A percentile compares a stretch with the other conserved stretches of the same genome.
Evolutionary conservation across 2,888 invertebrate species (phyloP).

Genomic region (Diogma glabrata): DNA sequence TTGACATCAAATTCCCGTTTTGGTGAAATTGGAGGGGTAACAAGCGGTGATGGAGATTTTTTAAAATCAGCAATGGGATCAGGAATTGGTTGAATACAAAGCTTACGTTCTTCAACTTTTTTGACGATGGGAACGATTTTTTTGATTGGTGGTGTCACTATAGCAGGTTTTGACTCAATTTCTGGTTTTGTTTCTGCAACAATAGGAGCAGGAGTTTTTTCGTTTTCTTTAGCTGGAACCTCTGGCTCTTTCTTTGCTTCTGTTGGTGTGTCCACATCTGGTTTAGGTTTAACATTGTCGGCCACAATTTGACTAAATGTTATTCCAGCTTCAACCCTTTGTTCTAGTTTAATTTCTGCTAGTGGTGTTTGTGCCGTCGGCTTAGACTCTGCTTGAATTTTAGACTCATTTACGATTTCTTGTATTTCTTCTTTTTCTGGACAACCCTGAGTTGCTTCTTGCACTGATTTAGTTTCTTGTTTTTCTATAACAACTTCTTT

Average conservation of each 20-base stretch:
- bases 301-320: too few species aligned
- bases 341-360: neutral
- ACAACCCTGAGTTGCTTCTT: too few species aligned
- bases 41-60: constrained; percentile 3
- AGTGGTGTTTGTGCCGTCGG: too few species aligned
- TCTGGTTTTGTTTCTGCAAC: neutral
- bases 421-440: too few species aligned
- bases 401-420: too few species aligned
- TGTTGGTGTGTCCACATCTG: neutral
- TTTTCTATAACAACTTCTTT: neutral
- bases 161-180: neutral
- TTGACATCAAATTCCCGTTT: constrained; percentile 3
- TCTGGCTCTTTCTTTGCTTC: neutral
- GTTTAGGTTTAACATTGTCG: neutral
- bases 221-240: neutral
- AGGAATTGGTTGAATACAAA: neutral
- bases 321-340: neutral
- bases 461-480: neutral
- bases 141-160: neutral
- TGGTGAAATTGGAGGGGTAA: neutral
- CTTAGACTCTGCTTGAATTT: too few species aligned
- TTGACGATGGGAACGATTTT: constrained; percentile 1
- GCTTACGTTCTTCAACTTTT: neutral
- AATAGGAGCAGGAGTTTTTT: neutral
- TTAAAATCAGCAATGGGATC: neutral